Percentiles rank a stretch among this genome's conserved stretches.
Evolutionary conservation across 1,140 invertebrate genomes (phyloP).

Genomic region (Sinella curviseta): DNA sequence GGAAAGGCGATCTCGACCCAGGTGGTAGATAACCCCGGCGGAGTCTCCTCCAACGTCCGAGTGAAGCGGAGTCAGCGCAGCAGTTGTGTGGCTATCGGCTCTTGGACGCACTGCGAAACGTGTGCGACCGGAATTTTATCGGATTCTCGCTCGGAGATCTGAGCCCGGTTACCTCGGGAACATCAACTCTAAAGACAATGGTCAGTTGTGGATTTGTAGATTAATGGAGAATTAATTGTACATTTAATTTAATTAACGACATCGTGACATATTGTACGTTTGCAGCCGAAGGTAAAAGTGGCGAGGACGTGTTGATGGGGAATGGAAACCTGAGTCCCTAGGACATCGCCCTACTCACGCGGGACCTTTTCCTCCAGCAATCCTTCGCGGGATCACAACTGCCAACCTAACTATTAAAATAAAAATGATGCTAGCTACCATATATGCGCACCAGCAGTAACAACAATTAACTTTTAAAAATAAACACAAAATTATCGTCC

Average conservation of each 20-base stretch:
- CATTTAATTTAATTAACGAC: background rate
- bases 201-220: background rate
- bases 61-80: background rate
- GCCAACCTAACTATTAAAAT: no score
- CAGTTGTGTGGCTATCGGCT: conserved; percentile 30
- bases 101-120: background rate
- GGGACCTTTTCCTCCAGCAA: no score
- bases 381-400: no score
- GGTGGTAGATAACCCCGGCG: background rate
- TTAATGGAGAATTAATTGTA: background rate
- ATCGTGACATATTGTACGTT: no score
- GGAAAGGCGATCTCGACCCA: background rate
- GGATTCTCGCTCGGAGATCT: conserved; percentile 19
- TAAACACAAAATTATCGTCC: no score
- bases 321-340: background rate
- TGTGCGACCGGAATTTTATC: conserved; percentile 15
- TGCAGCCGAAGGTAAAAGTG: background rate
- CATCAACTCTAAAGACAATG: background rate
- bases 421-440: no score
- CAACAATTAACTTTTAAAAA: no score
- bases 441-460: no score
- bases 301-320: background rate
- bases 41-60: background rate
- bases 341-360: background rate
- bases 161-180: background rate